Evolutionary conservation across 2,888 invertebrate genomes (phyloP).

Genomic region (Apantesis nais): DNA sequence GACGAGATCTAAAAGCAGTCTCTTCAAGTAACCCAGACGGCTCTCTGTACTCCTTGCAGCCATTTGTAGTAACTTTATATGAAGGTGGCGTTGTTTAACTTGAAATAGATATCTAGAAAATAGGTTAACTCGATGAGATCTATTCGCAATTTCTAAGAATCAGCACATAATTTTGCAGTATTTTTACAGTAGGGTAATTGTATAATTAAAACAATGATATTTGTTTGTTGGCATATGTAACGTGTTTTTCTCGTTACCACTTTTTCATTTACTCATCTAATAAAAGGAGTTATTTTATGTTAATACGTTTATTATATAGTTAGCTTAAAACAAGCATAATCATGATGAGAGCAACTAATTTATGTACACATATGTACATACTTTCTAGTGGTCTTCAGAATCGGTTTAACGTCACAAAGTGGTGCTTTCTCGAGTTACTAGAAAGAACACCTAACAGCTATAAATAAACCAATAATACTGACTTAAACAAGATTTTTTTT

Average conservation of each 20-base stretch:
- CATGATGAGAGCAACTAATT: too few relatives aligned
- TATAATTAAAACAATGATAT: neutral
- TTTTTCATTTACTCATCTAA: too few relatives aligned
- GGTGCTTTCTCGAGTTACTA: too few relatives aligned
- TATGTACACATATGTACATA: too few relatives aligned
- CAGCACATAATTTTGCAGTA: neutral
- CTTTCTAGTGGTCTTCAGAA: too few relatives aligned
- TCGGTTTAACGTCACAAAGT: too few relatives aligned
- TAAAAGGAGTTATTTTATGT: too few relatives aligned
- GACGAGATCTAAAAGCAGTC: neutral
- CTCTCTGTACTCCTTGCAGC: neutral
- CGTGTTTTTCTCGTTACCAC: too few relatives aligned
- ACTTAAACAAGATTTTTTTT: neutral
- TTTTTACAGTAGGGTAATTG: neutral
- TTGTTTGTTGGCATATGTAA: neutral
- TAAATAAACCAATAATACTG: too few relatives aligned
- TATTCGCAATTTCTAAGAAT: neutral
- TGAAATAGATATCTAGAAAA: neutral
- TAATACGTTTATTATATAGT: too few relatives aligned
- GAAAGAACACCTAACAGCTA: too few relatives aligned
- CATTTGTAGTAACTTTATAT: neutral
- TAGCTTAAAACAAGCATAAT: too few relatives aligned
- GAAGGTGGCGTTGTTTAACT: neutral
- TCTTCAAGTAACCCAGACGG: neutral
- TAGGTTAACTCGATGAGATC: neutral